Conservation (phyloP, 1,140 invertebrate species). For the Lordiphosa mommai region DNA sequence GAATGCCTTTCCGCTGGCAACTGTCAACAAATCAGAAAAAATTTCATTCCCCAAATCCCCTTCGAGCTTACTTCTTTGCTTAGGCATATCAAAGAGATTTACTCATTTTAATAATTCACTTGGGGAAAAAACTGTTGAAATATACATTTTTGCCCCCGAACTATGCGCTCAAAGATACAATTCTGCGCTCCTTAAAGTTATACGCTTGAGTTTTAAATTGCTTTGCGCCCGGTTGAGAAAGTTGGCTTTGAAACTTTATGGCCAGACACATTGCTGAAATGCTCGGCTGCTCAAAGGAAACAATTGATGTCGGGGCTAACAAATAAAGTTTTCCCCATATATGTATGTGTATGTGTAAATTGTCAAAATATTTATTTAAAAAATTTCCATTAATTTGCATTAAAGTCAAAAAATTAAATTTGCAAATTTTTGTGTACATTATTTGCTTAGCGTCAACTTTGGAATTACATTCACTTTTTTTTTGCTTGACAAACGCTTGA, state of each 20-base stretch:
- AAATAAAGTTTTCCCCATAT: conserved; percentile 12
- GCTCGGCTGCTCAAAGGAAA: conserved; percentile 17
- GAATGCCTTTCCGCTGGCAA: conserved; percentile 10
- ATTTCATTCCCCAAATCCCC: conserved; percentile 26
- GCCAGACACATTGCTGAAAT: conserved; percentile 4
- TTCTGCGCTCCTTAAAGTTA: conserved; percentile 49
- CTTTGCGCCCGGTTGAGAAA: conserved; percentile 18
- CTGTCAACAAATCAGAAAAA: conserved; percentile 42
- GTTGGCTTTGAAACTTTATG: conserved; percentile 23
- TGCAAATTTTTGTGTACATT: conserved; percentile 10
- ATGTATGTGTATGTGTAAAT: too few species aligned
- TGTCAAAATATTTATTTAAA: too few species aligned
- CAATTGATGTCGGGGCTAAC: conserved; percentile 3
- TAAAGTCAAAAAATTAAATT: conserved; percentile 6
- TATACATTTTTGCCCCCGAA: conserved; percentile 32
- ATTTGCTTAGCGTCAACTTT: conserved; percentile 25
- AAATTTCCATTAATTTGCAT: too few species aligned
- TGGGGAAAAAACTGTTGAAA: conserved; percentile 15
- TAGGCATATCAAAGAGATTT: conserved; percentile 46
- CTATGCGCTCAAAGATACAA: conserved; percentile 24
- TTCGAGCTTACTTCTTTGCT: background rate
- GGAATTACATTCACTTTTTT: conserved; percentile 30
- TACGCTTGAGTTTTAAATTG: conserved; percentile 53
- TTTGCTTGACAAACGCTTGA: conserved; percentile 22
- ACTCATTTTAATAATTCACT: conserved; percentile 59